Conservation (phyloP, 2,888 invertebrate species). For the Buathra laborator region DNA sequence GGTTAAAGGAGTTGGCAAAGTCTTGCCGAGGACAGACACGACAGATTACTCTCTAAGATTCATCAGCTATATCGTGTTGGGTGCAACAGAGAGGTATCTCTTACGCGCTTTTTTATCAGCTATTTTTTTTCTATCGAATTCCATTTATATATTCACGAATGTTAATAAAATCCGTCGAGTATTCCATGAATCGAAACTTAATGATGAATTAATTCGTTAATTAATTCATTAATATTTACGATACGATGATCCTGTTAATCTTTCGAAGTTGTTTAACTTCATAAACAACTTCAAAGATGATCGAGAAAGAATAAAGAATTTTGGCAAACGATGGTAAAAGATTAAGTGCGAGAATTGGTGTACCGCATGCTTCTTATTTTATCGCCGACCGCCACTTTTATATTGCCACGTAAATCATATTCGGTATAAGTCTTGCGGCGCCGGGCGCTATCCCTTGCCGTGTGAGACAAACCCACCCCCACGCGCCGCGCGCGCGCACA, state of each 20-base stretch:
- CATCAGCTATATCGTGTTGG: slow-evolving; percentile 11
- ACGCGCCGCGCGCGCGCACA: not conserved
- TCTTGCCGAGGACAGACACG: slow-evolving; percentile 74
- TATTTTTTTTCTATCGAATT: not conserved
- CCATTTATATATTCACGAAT: not conserved
- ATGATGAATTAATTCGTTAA: not conserved
- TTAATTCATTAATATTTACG: not conserved
- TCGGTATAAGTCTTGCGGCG: slow-evolving; percentile 76
- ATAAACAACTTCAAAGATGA: not conserved
- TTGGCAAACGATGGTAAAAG: slow-evolving; percentile 21
- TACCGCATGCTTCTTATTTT: slow-evolving; percentile 77
- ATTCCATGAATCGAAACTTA: too few relatives aligned
- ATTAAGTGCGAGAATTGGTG: slow-evolving; percentile 50
- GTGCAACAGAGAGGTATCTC: not conserved
- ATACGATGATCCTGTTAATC: not conserved
- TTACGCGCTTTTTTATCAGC: not conserved
- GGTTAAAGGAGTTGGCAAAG: slow-evolving; percentile 54
- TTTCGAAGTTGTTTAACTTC: not conserved
- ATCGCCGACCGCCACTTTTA: slow-evolving; percentile 77
- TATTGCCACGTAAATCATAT: slow-evolving; percentile 82
- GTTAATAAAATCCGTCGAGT: not conserved
- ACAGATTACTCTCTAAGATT: slow-evolving; percentile 72
- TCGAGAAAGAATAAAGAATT: slow-evolving; percentile 28
- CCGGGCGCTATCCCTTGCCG: slow-evolving; percentile 1
- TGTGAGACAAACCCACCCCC: not conserved